Base-by-base conservation (phyloP, 1,140 invertebrate species). In the Asbolus verrucosus region DNA sequence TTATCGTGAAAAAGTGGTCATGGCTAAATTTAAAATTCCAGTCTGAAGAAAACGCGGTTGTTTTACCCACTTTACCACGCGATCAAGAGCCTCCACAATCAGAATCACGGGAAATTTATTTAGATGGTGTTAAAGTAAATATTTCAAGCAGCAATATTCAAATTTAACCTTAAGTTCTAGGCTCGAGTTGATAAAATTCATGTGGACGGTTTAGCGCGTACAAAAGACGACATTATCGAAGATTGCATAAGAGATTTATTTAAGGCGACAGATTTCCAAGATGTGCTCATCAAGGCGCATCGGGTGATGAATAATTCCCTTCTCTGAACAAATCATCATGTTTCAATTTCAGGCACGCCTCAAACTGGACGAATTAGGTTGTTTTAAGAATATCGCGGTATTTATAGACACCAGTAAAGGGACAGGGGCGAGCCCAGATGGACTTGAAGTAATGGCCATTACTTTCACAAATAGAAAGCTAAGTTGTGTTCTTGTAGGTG, bases 321-420 rank as follows among this genome's bases (percentile, higher is more conserved):
- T 19, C 41, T 14, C 63, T 21, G 14, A 13, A 24, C 13, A 6
- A 31, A 8, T n/a, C 30, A 36, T 27, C 0, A 50, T 50, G 13
- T 2, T 18, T 8, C 13, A 11, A 14, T 76, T 77, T 16, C 74
- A 85, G 83, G 91, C 92, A 0, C 86, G 89, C 50, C 82, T 84
- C 8, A 89, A 89, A 69, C 83, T 97, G 36, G 88, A 94, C 75
- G 85, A 86, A 16, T 84, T 96, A 46, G 93, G 92, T 18, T 92
- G 94, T 78, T 97, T 97, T 79, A 89, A 89, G 73, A 90, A 89
- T 74, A 89, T 97, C 63, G 87, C 87, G 8, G 87, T 96, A 21
- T 87, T 86, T 70, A 92, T 97, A 70, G 94, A 97, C 79, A 92
- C 92, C n/a, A 92, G 90, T 72, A 86, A 87, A 77, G 90, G 90